These are phyloP conservation scores for Promerops cafer DNA, from an alignment of 2,113 vertebrate species.

Conservation along the genomic window DNA sequence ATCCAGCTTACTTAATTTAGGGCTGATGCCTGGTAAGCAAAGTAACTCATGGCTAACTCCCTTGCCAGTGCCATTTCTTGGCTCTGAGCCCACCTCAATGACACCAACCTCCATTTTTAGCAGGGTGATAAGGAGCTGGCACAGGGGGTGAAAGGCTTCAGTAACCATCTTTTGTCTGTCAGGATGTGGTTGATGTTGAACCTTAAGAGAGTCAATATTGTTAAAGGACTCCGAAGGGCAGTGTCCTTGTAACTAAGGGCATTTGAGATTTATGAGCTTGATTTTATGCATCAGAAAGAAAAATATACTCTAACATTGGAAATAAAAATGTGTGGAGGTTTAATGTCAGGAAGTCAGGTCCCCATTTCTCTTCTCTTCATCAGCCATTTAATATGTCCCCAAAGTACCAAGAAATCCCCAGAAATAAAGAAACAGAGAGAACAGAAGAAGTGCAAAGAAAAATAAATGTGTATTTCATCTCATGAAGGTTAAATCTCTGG, in stretches of 20 bases:
- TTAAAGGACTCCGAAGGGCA: not conserved
- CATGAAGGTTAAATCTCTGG: constrained; percentile 63
- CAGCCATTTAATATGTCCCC: not conserved
- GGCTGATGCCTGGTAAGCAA: not conserved
- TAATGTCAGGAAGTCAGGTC: not conserved
- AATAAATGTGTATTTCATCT: constrained; percentile 67
- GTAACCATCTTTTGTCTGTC: not conserved
- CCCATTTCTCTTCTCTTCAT: not conserved
- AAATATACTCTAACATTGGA: rapidly evolving
- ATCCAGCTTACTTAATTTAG: not conserved
- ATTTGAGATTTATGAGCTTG: not conserved
- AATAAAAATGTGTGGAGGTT: not conserved
- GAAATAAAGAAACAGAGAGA: not conserved
- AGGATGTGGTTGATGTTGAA: not conserved
- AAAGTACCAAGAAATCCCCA: not conserved
- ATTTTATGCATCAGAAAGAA: not conserved
- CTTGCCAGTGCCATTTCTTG: not conserved
- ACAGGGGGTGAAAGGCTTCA: rapidly evolving
- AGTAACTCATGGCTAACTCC: not conserved
- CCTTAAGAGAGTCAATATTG: not conserved
- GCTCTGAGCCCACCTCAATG: not conserved
- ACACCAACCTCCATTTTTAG: not conserved
- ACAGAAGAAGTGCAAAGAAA: constrained; percentile 52
- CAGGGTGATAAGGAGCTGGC: not conserved
- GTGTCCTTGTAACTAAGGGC: not conserved